A percentile compares a stretch with the other conserved stretches of the same genome.
Conservation (phyloP, 2,113 vertebrate species). For the human region GRCh38 chr1:45048501-45049000, state of each 20-base stretch:
- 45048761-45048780: not conserved
- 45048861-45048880: too few relatives aligned
- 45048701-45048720: not conserved
- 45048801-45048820: not conserved
- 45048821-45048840: not conserved
- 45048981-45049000: too few relatives aligned
- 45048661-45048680: constrained; percentile 17
- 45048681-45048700: constrained; percentile 1
- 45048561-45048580: constrained; percentile 14
- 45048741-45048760: not conserved
- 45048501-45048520: constrained; percentile 23
- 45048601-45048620: constrained; percentile 37
- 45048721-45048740: not conserved
- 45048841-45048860: too few relatives aligned
- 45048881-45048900: too few relatives aligned
- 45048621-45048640: not conserved
- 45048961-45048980: too few relatives aligned
- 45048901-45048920: too few relatives aligned
- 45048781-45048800: not conserved
- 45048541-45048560: not conserved
- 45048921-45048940: too few relatives aligned
- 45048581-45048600: not conserved
- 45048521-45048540: not conserved
- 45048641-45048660: constrained; percentile 16
- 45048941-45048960: too few relatives aligned